These are phyloP conservation scores for Lepidurus packardi DNA, from an alignment of 1,140 invertebrate genomes.

Conservation along the genomic window DNA sequence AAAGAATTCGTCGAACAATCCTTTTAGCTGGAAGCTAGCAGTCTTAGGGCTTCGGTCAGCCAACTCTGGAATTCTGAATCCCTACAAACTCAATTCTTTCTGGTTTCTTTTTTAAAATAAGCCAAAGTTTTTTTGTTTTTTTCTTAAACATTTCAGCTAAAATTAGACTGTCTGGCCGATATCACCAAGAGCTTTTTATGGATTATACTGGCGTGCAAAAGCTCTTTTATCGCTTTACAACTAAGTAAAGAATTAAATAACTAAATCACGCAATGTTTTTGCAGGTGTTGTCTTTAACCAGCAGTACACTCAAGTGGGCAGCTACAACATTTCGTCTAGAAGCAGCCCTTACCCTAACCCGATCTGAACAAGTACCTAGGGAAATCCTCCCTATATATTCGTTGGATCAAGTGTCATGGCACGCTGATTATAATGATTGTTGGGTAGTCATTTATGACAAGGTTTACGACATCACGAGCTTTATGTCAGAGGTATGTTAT, in stretches of 20 bases:
- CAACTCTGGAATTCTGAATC: background rate
- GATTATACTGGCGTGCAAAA: background rate
- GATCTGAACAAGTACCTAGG: background rate
- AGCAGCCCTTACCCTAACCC: background rate
- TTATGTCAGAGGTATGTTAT: slow-evolving; percentile 49
- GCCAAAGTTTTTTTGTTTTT: background rate
- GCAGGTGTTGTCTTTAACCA: slow-evolving; percentile 27
- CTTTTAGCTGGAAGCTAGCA: slow-evolving; percentile 9
- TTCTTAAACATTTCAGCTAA: background rate
- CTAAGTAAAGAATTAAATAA: background rate
- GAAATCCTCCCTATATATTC: slow-evolving; percentile 30
- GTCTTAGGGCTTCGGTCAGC: background rate
- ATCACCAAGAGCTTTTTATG: background rate
- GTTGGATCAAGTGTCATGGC: slow-evolving; percentile 50
- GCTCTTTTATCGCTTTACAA: background rate
- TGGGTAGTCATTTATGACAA: slow-evolving; percentile 56
- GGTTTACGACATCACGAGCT: slow-evolving; percentile 57
- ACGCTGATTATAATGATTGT: slow-evolving; percentile 49
- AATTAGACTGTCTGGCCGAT: background rate
- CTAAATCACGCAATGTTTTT: background rate
- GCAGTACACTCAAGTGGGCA: slow-evolving; percentile 31
- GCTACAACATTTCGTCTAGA: slow-evolving; percentile 25
- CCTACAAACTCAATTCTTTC: background rate
- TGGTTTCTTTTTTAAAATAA: background rate
- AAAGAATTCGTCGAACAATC: background rate